Conservation (phyloP, 2,888 invertebrate genomes). For the Isotomurus palustris region DNA sequence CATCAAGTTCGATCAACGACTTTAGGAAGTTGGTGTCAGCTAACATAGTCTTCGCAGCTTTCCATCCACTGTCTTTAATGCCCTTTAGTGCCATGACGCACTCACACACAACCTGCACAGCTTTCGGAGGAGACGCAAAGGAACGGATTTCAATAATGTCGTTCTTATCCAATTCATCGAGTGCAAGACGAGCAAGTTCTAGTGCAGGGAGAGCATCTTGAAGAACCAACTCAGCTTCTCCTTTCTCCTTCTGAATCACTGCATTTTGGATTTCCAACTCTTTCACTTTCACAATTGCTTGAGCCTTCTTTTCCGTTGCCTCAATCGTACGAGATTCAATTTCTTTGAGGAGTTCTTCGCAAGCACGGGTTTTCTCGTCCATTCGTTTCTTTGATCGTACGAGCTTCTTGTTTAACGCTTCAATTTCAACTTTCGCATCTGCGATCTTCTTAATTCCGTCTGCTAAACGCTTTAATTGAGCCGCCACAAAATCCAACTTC, state of each 20-base stretch:
- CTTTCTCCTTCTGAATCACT: constrained; percentile 73
- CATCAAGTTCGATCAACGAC: constrained; percentile 79
- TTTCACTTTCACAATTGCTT: constrained; percentile 72
- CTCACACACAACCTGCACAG: constrained; percentile 65
- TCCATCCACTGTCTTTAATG: constrained; percentile 81
- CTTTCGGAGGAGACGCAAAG: constrained; percentile 81
- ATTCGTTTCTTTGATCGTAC: constrained; percentile 79
- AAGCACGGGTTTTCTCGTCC: constrained; percentile 72
- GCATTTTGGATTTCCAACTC: constrained; percentile 78
- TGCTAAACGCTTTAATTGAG: constrained; percentile 63
- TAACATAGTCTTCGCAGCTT: constrained; percentile 87
- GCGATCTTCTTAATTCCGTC: constrained; percentile 76
- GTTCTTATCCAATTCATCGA: constrained; percentile 77
- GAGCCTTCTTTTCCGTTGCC: constrained; percentile 70
- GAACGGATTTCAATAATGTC: constrained; percentile 74
- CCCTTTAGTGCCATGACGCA: constrained; percentile 81
- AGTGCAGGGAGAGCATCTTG: constrained; percentile 78
- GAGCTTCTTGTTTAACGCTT: constrained; percentile 71
- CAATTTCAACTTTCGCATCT: constrained; percentile 77
- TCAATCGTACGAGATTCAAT: constrained; percentile 58
- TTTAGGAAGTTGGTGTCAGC: constrained; percentile 78
- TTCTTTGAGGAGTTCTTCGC: constrained; percentile 69
- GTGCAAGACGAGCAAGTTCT: constrained; percentile 71
- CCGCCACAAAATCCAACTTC: constrained; percentile 56
- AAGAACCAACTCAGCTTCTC: constrained; percentile 74